Evolutionary conservation across 2,797 vertebrate genomes (phyloP), one percentile per base, ranked within the genome.

Genomic region (Cephalopachus bancanus): DNA sequence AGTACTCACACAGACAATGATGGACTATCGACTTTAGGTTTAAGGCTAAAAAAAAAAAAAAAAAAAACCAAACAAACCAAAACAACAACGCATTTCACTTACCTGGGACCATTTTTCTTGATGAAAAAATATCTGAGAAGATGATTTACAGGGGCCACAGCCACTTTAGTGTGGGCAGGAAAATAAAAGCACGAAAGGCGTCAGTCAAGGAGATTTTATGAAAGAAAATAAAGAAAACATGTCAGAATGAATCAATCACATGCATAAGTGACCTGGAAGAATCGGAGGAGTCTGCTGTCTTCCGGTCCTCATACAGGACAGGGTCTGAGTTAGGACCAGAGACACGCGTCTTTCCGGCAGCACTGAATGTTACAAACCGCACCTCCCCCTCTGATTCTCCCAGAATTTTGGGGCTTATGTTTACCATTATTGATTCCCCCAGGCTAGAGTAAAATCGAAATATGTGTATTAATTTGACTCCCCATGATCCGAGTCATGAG

Each of bases 201-300:
- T 28, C 60, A 20, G 15, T 6, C 51, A 71, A 71, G 64, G 51
- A 87, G 28, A 67, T 62, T 94, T 83, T 85, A 51, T 44, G 55
- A 79, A 90, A 86, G 91, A 75, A 89, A 91, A 59, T 71, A 65
- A 90, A 78, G n/a, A 79, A 91, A 65, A 75, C 59, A 19, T 51
- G 55, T 84, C 91, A 91, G 59, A 87, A 75, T n/a, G 71, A 72
- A 84, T 91, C 76, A 51, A 53, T 93, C 44, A 55, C 20, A 37
- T 12, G 17, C 64, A 75, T 20, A 55, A 89, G 53, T 44, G 60
- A 65, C 62, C 53, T 88, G 51, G 28, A 88, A 44, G 24, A 55
- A 28, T 51, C 37, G 14, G 15, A 33, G 57, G n/a, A 51, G 44
- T 57, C n/a, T 26, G 17, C 33, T 14, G 26, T 30, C 30, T 67